These are phyloP conservation scores for Struthio camelus DNA, from an alignment of 2,113 vertebrate genomes.

Conservation along the genomic window DNA sequence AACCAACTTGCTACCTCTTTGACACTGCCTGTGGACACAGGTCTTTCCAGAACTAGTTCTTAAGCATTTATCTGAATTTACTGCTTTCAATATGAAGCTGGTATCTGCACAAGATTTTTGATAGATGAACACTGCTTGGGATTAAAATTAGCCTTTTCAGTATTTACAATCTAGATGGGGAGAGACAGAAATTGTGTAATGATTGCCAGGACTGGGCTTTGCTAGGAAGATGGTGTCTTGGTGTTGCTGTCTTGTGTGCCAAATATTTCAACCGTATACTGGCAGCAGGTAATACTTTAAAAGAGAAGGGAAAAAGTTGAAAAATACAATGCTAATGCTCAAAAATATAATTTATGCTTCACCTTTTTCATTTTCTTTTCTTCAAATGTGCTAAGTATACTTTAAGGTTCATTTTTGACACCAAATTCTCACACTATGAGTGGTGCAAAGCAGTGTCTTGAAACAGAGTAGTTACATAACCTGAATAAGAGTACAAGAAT, in stretches of 20 bases:
- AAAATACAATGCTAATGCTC: background rate
- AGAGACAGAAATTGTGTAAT: background rate
- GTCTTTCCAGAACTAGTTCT: background rate
- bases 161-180: background rate
- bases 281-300: background rate
- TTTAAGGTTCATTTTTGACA: conserved; percentile 46
- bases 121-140: background rate
- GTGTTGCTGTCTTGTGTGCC: background rate
- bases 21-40: background rate
- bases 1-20: background rate
- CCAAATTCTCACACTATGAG: background rate
- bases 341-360: background rate
- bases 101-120: background rate
- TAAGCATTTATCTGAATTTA: conserved; percentile 27
- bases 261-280: conserved; percentile 14
- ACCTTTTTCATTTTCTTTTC: background rate
- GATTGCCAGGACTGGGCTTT: background rate
- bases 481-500: conserved; percentile 3
- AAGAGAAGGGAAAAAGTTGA: background rate
- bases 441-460: background rate
- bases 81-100: background rate
- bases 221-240: background rate
- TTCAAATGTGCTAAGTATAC: conserved; percentile 22
- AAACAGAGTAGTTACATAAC: background rate
- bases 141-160: background rate